Evolutionary conservation across 2,797 vertebrate genomes (phyloP).

Genomic region (Falco berigora): DNA sequence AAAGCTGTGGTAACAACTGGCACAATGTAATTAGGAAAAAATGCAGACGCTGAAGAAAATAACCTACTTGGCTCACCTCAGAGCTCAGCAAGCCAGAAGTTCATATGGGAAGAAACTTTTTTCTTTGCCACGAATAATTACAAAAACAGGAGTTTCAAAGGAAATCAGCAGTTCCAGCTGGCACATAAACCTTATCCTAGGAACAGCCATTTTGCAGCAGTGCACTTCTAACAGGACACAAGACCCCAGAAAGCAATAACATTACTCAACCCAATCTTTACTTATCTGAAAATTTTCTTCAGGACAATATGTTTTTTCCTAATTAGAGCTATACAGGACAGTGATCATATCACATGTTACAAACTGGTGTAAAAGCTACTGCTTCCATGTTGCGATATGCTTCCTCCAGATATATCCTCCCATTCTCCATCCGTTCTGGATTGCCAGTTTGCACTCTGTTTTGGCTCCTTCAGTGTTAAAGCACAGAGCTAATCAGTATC

Average conservation of each 20-base stretch:
- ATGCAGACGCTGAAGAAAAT: neutral
- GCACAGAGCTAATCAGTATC: neutral
- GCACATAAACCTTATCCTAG: neutral
- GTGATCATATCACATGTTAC: neutral
- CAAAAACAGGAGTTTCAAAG: neutral
- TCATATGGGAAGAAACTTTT: neutral
- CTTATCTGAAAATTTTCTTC: neutral
- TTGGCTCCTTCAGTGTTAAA: neutral
- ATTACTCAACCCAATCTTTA: neutral
- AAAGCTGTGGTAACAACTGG: neutral
- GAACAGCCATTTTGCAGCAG: neutral
- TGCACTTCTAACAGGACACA: neutral
- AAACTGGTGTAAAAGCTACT: neutral
- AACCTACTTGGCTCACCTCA: neutral
- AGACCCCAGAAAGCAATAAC: neutral
- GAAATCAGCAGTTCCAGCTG: slow-evolving; percentile 2
- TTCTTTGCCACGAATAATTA: neutral
- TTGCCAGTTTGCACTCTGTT: neutral
- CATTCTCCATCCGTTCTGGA: neutral
- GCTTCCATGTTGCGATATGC: neutral
- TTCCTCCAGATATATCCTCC: neutral
- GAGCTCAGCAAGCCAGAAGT: neutral
- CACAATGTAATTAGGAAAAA: neutral
- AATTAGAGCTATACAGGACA: neutral
- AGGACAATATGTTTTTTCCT: neutral